Base-by-base conservation (phyloP, 2,888 invertebrate genomes). In the Tinea semifulvella region DNA sequence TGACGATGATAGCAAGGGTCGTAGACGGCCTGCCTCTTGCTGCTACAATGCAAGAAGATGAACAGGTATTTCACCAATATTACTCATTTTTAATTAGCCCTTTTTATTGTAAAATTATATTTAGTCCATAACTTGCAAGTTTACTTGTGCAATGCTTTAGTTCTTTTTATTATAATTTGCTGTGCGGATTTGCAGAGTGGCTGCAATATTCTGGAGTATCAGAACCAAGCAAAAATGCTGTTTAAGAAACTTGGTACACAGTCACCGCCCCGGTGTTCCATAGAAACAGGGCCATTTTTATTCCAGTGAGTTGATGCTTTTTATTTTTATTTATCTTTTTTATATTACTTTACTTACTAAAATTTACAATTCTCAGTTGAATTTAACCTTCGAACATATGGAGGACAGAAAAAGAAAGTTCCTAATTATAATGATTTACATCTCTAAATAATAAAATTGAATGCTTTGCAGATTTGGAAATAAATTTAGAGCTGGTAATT, bases 201-300 rank as follows among this genome's bases (percentile, higher is more conserved):
- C 47, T 89, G 92, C 71, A 95, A 89, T 80, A 88, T 98, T 65
- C 82, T 97, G 74, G 98, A 99, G 68, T 99, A 98, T 74, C 98
- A 98, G 75, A 98, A 96, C 74, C 98, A 99, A 83, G 99, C 99
- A 26, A 99, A 99, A 84, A 91, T 97, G 90, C 84, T 99, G 58
- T 98, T 99, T 82, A 88, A 94, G 60, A 97, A 97, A 80, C 84
- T 99, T 61, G 92, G 91, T 54, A 88, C 90, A 27, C 90, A 93
- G 62, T 96, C 98, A 47, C 98, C 98, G 48, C 77, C 88, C 20
- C 88, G 92, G 65, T 97, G 98, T 76, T 94, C 95, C 58, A 93
- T 99, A 61, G 98, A 99, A 84, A 96, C 96, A 47, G 98, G 97
- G 52, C 92, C 94, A 48, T 98, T 92, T 83, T 86, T 97, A 66